Base-by-base conservation (phyloP, 2,888 invertebrate genomes). In the Tenthredo scrophulariae region DNA sequence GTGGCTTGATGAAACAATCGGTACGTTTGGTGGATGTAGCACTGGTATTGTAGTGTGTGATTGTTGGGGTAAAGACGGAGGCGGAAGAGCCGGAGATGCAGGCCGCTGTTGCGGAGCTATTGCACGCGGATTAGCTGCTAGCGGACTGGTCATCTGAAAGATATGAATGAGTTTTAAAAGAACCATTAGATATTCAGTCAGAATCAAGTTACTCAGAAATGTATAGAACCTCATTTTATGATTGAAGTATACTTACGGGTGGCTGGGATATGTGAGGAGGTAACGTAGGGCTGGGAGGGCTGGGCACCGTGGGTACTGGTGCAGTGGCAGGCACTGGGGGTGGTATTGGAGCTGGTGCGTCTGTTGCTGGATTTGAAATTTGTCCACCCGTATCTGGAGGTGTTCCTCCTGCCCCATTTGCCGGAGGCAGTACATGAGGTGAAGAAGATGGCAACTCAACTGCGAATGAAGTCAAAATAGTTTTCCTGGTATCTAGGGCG, bases 241-340 rank as follows among this genome's bases (percentile, higher is more conserved):
- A 22, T 50, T 6, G 40, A 26, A 86, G 10, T 74, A 86, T 15
- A 92, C 92, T 92, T 87, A 93, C 93, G 89, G 93, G 92, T 91
- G 93, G 92, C 90, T 93, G 93, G 89, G 93, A 93, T 93, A 93
- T 93, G 92, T 93, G 93, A 87, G 93, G 93, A 91, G 94, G 93
- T 89, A 93, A 92, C 89, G 93, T 94, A 86, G 95, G 95, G 93
- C 95, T 96, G 88, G 95, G 95, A 89, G 95, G 95, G 89, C 96
- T 96, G 87, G 95, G 95, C 88, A 95, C 94, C 88, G 95, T 95
- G 89, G 96, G 95, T 89, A 96, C 95, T 87, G 96, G 95, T 89
- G 96, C 94, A 88, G 95, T 95, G 90, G 96, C 96, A 90, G 96
- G 96, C 91, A 96, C 96, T 89, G 96, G 96, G 90, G 96, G 96